Evolutionary conservation across 1,140 invertebrate species (phyloP), one percentile per base, ranked within the genome.

Genomic region (Papilio xuthus): DNA sequence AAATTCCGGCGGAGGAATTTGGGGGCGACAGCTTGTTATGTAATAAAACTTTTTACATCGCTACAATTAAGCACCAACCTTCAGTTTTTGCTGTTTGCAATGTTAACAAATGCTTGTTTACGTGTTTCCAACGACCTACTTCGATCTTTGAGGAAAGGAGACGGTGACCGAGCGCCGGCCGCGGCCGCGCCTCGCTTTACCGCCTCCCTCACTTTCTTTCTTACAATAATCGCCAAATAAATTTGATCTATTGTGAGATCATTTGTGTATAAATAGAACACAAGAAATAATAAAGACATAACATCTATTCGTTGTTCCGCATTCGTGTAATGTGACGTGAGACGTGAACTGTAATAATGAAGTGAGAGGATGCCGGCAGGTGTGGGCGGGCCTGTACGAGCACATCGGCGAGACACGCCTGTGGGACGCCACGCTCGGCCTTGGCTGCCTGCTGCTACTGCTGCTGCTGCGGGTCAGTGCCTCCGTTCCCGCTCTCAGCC

Each of bases 371-470:
- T 56, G 56, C 12, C 23, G 56, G 23, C 84, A 93, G 91, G 94
- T 94, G 42, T 93, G 96, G 90, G 92, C 90, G 28, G 94, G 95
- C 41, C 94, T 97, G 70, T 96, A 96, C 84, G 94, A 96, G 80
- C 95, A 97, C 87, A 96, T 97, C 74, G 92, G 94, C 2, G 95
- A 97, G 83, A 96, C 96, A 2, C 94, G 95, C 47, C 87, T 95
- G 0, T 96, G 96, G 95, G 97, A 97, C 86, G 90, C 96, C 4
- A 85, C 96, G 15, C 92, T 97, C 42, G 96, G 96, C 41, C 81
- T 96, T 56, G 88, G 94, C 18, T 97, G 96, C 87, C 96, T 97
- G 89, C 86, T 95, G 9, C 89, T 96, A 41, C 93, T 97, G 10
- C 93, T 97, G 18, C 87, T 96, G 42, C 94, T 97, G 26, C 95